Evolutionary conservation across 1,140 invertebrate genomes (phyloP).

Genomic region (Agrilus planipennis): DNA sequence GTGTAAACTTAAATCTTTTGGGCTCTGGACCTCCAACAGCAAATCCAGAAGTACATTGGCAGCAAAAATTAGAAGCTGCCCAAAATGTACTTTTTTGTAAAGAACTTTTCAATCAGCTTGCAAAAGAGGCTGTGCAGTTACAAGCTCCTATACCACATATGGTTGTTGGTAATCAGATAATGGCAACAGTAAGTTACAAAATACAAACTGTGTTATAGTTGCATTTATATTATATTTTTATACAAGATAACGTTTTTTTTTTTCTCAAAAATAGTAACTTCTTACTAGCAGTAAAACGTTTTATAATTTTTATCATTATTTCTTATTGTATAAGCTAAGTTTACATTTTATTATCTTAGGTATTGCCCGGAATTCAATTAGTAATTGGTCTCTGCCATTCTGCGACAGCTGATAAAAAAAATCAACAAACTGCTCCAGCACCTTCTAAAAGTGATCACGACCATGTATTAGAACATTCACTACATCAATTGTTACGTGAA

Average conservation of each 20-base stretch:
- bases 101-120: slow-evolving; percentile 89
- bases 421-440: slow-evolving; percentile 28
- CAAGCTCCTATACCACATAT: slow-evolving; percentile 89
- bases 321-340: slow-evolving; percentile 6
- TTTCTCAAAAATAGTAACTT: background rate
- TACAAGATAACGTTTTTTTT: background rate
- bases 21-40: slow-evolving; percentile 47
- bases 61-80: slow-evolving; percentile 87
- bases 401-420: slow-evolving; percentile 49
- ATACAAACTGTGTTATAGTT: background rate
- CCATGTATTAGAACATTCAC: slow-evolving; percentile 89
- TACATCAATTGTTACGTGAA: slow-evolving; percentile 86
- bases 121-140: slow-evolving; percentile 86
- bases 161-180: slow-evolving; percentile 94
- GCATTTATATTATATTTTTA: background rate
- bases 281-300: too few species aligned
- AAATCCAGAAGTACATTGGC: slow-evolving; percentile 77
- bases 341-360: slow-evolving; percentile 38
- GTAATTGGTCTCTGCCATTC: slow-evolving; percentile 71
- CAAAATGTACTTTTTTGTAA: slow-evolving; percentile 97
- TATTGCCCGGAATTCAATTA: slow-evolving; percentile 84
- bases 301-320: too few species aligned
- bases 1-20: slow-evolving; percentile 61
- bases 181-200: slow-evolving; percentile 70
- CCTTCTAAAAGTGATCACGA: slow-evolving; percentile 72